These are phyloP conservation scores for Lacerta agilis DNA, from an alignment of 2,797 vertebrate species.

Conservation along the genomic window DNA sequence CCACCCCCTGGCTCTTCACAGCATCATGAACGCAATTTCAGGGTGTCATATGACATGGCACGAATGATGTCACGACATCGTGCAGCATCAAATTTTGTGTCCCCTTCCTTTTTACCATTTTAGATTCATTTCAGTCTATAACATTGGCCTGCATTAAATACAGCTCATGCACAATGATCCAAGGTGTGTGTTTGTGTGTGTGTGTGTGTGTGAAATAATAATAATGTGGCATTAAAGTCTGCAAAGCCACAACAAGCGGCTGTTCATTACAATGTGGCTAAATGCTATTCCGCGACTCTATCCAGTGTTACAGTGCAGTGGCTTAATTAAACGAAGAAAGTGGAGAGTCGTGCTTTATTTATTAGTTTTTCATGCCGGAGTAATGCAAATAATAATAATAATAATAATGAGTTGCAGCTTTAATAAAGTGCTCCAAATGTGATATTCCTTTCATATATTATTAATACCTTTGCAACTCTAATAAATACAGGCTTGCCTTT, in stretches of 20 bases:
- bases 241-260: constrained; percentile 35
- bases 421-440: constrained; percentile 58
- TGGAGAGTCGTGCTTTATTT: constrained; percentile 67
- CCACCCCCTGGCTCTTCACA: no score
- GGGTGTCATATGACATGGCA: no score
- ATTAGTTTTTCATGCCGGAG: constrained; percentile 43
- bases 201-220: not conserved
- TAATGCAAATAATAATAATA: constrained; percentile 47
- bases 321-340: constrained; percentile 69
- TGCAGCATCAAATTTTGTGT: not conserved
- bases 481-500: constrained; percentile 58
- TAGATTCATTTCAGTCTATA: constrained; percentile 50
- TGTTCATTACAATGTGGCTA: constrained; percentile 50
- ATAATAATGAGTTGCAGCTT: constrained; percentile 44
- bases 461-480: constrained; percentile 56
- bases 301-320: constrained; percentile 36
- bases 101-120: constrained; percentile 38
- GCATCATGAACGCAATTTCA: no score
- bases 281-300: constrained; percentile 38
- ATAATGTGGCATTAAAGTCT: constrained; percentile 46
- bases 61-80: no score
- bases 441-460: constrained; percentile 65
- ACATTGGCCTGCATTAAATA: constrained; percentile 49
- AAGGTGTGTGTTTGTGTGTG: no score
- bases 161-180: constrained; percentile 45